These are phyloP conservation scores for Serilophus lunatus DNA, from an alignment of 2,113 vertebrate species.

Conservation along the genomic window DNA sequence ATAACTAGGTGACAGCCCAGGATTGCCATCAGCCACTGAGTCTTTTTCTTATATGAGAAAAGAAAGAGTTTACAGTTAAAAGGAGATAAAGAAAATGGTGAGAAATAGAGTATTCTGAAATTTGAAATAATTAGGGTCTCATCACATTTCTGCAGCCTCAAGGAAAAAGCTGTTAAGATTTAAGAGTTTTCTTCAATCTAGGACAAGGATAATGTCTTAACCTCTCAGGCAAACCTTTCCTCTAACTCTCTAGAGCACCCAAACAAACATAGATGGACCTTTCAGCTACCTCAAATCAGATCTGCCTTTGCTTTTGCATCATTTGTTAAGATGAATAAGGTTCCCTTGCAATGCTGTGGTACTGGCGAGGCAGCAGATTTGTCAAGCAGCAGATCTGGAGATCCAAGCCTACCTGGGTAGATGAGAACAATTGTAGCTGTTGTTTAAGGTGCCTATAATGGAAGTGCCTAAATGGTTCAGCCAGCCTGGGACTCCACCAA, in stretches of 20 bases:
- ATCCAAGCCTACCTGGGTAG: neutral
- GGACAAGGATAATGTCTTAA: neutral
- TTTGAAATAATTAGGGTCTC: slow-evolving; percentile 3
- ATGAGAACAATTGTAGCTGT: neutral
- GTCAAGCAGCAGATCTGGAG: slow-evolving; percentile 26
- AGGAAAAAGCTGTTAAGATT: neutral
- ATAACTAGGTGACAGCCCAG: neutral
- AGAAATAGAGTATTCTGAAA: neutral
- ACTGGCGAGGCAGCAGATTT: neutral
- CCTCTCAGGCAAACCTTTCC: neutral
- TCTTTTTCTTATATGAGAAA: neutral
- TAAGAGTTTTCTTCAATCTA: neutral
- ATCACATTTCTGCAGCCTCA: neutral
- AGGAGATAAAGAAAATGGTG: neutral
- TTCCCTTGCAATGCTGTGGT: neutral
- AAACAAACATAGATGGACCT: slow-evolving; percentile 48
- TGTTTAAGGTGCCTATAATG: neutral
- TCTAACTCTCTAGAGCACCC: neutral
- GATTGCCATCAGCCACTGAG: neutral
- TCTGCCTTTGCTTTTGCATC: neutral
- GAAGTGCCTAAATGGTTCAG: neutral
- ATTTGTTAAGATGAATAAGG: slow-evolving; percentile 40
- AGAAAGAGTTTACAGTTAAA: neutral
- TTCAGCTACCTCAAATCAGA: slow-evolving; percentile 9
- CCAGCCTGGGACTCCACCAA: slow-evolving; percentile 4